Percentiles rank a stretch among this genome's conserved stretches.
Evolutionary conservation across 2,888 invertebrate species (phyloP).

Genomic region (Eurytoma californica): DNA sequence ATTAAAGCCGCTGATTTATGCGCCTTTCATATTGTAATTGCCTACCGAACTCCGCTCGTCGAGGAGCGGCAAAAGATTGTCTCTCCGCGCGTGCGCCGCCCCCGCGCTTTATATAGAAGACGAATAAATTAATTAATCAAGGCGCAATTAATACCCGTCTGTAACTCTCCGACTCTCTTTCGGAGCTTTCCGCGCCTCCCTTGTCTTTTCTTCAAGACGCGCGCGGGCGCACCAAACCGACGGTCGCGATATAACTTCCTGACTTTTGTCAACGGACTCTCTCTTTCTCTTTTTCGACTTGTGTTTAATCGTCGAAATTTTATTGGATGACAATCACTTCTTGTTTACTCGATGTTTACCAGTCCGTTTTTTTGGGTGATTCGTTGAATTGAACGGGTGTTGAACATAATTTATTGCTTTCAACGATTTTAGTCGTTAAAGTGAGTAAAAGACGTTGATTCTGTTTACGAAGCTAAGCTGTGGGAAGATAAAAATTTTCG

Average conservation of each 20-base stretch:
- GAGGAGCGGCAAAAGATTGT: conserved; percentile 55
- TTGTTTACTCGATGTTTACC: too few relatives aligned
- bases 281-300: too few relatives aligned
- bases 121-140: conserved; percentile 71
- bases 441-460: too few relatives aligned
- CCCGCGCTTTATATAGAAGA: conserved; percentile 58
- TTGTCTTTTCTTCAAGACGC: conserved; percentile 23
- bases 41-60: conserved; percentile 68
- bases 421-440: too few relatives aligned
- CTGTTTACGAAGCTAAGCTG: too few relatives aligned
- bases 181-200: conserved; percentile 19
- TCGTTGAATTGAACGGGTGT: too few relatives aligned
- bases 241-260: conserved; percentile 51
- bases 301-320: too few relatives aligned
- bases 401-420: too few relatives aligned
- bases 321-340: too few relatives aligned
- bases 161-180: conserved; percentile 55
- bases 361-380: too few relatives aligned
- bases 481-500: too few relatives aligned
- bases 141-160: conserved; percentile 67
- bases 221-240: conserved; percentile 53
- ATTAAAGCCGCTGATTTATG: conserved; percentile 74
- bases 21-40: conserved; percentile 75
- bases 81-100: conserved; percentile 59
- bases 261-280: too few relatives aligned